Evolutionary conservation across 2,888 invertebrate species (phyloP), one percentile per base, ranked within the genome.

Genomic region (Clunio marinus): DNA sequence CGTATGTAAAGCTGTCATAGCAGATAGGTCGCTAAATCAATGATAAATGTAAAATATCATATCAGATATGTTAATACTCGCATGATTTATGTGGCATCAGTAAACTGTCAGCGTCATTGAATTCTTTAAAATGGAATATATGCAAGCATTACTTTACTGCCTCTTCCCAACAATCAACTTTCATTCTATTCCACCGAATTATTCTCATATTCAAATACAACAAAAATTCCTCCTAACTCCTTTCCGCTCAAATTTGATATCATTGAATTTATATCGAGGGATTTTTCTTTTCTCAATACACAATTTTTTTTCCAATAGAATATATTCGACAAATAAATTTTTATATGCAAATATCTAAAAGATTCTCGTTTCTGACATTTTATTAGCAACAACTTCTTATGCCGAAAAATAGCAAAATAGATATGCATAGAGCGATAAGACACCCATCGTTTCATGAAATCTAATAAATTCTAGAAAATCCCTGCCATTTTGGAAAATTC

Each of bases 281-380:
- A 65, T 65, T 65, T 65, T 46, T 65, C 63, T 65, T 37, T 28
- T 25, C 27, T 25, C 63, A 45, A 65, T 65, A 45, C 45, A 65
- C 51, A 51, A 13, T 51, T n/a, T 51, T n/a, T n/a, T n/a, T 27
- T 15, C 27, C 63, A 27, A 65, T 65, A 24, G 63, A 62, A 45
- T 65, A 65, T 46, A 65, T 41, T 65, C 63, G 63, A 65, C 63
- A 65, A 65, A 65, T 65, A 65, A 65, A 65, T 65, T 65, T 65
- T 65, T 65, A 65, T 65, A 46, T 65, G 25, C 41, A 25, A n/a
- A n/a, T n/a, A 51, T 4, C 51, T 51, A 46, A 65, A 65, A 46
- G 63, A 25, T 65, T 45, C 10, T 65, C 51, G 2, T 15, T 65
- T 45, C 63, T 46, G 45, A 65, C 35, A 37, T 46, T 51, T 65